Evolutionary conservation across 2,797 vertebrate genomes (phyloP).

Genomic region (Bradypodion pumilum): DNA sequence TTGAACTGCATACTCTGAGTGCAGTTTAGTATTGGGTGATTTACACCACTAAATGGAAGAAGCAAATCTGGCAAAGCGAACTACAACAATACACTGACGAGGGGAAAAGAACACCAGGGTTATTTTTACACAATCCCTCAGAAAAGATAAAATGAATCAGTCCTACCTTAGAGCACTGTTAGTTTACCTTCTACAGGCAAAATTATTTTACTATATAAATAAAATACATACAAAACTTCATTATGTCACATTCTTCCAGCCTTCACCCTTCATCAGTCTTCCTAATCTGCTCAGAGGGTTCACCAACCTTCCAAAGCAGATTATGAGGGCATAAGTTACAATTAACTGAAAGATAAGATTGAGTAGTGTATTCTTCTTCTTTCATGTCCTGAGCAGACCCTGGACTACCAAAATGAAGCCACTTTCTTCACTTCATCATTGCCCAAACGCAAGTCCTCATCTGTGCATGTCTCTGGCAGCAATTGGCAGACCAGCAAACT

Average conservation of each 20-base stretch:
- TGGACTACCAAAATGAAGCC: no score
- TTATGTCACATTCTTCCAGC: neutral
- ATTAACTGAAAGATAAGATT: neutral
- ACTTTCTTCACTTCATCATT: no score
- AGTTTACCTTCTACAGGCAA: neutral
- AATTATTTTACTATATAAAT: neutral
- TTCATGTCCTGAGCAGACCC: no score
- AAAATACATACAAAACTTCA: neutral
- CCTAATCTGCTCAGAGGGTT: neutral
- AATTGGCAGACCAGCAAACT: no score
- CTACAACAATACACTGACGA: neutral
- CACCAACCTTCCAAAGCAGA: neutral
- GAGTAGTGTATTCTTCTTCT: neutral
- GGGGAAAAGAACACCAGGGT: neutral
- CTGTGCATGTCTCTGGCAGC: no score
- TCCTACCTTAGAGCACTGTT: neutral
- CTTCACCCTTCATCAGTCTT: neutral
- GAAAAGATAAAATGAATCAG: neutral
- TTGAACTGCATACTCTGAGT: neutral
- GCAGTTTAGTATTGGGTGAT: neutral
- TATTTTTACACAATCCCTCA: neutral
- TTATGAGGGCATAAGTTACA: neutral
- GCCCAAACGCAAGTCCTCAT: no score
- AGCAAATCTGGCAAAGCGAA: neutral
- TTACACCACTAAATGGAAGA: neutral